Evolutionary conservation across 2,888 invertebrate genomes (phyloP).

Genomic region (Ischnus inquisitorius): DNA sequence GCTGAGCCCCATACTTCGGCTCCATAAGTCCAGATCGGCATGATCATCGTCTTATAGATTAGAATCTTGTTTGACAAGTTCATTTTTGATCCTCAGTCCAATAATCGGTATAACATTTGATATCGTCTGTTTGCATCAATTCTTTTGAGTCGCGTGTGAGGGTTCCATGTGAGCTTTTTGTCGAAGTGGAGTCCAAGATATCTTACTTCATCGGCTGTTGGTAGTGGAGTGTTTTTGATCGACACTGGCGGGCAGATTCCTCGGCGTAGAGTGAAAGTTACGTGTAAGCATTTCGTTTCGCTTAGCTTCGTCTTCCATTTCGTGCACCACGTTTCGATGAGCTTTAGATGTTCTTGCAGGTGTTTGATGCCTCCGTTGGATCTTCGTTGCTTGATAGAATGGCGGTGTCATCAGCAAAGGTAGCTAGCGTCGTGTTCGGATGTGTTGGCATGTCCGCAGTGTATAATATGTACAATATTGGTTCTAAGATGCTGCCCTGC

Average conservation of each 20-base stretch:
- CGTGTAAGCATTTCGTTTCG: constrained; percentile 70
- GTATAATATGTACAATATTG: constrained; percentile 10
- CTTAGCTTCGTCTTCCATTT: constrained; percentile 73
- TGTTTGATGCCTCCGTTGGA: background rate
- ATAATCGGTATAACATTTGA: background rate
- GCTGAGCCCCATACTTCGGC: constrained; percentile 9
- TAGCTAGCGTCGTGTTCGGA: background rate
- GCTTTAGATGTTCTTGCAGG: background rate
- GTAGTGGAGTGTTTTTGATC: constrained; percentile 59
- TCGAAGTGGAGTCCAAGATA: constrained; percentile 72
- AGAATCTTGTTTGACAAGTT: background rate
- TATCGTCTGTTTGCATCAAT: background rate
- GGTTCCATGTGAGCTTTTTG: no score
- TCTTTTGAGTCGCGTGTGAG: constrained; percentile 13
- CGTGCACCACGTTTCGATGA: constrained; percentile 65
- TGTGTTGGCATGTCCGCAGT: constrained; percentile 7
- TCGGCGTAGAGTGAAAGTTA: constrained; percentile 71
- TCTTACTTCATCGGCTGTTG: constrained; percentile 62
- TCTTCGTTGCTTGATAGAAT: background rate
- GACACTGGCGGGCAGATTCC: constrained; percentile 40
- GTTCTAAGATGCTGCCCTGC: constrained; percentile 18
- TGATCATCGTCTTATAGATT: constrained; percentile 11
- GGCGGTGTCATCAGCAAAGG: constrained; percentile 42
- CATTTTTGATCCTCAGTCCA: background rate
- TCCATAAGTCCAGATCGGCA: constrained; percentile 10